A percentile compares a stretch with the other conserved stretches of the same genome.
phyloP scores from a whole-genome alignment of 2,113 vertebrate species.

The human (Homo sapiens) region DNA sequence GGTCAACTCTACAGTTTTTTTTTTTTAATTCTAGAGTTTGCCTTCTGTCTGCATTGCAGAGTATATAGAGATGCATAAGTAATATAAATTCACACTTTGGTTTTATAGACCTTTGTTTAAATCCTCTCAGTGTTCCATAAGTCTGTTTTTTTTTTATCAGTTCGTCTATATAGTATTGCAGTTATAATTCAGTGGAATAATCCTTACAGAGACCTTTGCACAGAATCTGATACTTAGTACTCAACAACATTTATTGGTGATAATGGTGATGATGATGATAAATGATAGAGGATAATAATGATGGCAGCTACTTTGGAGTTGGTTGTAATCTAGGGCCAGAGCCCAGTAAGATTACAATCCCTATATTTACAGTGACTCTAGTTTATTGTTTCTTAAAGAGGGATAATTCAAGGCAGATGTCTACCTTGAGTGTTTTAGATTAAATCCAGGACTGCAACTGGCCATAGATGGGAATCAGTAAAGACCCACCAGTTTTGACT shows the following conservation, averaged over 20 bases:
- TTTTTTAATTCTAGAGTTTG: background rate
- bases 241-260: background rate
- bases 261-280: background rate
- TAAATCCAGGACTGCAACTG: background rate
- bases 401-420: background rate
- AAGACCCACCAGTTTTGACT: background rate
- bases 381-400: background rate
- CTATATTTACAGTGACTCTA: background rate
- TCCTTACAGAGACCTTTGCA: background rate
- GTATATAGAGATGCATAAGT: background rate
- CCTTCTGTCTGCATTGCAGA: background rate
- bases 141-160: no score
- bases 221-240: background rate
- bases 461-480: background rate
- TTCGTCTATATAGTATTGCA: accelerated
- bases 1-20: background rate
- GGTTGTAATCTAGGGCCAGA: background rate
- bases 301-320: background rate
- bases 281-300: background rate
- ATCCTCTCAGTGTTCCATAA: background rate
- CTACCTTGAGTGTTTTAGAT: background rate
- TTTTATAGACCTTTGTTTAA: background rate
- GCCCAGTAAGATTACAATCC: background rate
- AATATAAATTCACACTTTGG: background rate
- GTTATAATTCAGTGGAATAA: background rate